Evolutionary conservation across 1,140 invertebrate genomes (phyloP), one percentile per base, ranked within the genome.

Genomic region (Melanaphis sacchari): DNA sequence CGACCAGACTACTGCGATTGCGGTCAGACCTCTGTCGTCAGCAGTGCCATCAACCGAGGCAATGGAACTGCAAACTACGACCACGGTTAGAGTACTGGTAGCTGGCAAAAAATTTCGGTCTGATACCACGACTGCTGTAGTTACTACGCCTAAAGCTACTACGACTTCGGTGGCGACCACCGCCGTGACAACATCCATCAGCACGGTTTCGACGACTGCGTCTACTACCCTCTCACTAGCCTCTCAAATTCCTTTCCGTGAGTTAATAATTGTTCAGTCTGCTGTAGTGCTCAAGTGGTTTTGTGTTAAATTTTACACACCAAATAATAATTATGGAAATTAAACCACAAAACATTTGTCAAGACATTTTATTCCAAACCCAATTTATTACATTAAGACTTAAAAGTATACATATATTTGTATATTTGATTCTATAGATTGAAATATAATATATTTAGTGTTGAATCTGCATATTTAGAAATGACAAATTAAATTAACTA

Each of bases 231-330:
- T 95, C 1, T 95, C 95, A n/a, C 95, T 95, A 2, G 95, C 96
- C 0, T 96, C 96, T 15, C 96, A 96, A 18, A 96, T 95, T 59
- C 96, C 96, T 7, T 96, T 96, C 40, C 96, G 96, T 38, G 96
- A 96, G 81, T 97, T 96, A 87, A 97, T 97, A 2, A 40, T 84
- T 84, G 40, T 84, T 84, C 40, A 24, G 24, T 26, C 8, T 22
- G 3, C 9, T 24, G 9, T n/a, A n/a, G 3, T 18, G 26, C 21
- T n/a, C 31, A 66, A 66, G 59, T 66, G 31, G 31, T n/a, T 66
- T 66, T 0, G 18, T 31, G 59, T n/a, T 76, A 4, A 76, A n/a
- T n/a, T 2, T 18, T n/a, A n/a, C 31, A 0, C n/a, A 76, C 59
- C 15, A 18, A 76, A 76, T 76, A 76, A n/a, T 76, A n/a, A 76